Evolutionary conservation across 2,888 invertebrate species (phyloP).

Genomic region (Cheilosia grossa): DNA sequence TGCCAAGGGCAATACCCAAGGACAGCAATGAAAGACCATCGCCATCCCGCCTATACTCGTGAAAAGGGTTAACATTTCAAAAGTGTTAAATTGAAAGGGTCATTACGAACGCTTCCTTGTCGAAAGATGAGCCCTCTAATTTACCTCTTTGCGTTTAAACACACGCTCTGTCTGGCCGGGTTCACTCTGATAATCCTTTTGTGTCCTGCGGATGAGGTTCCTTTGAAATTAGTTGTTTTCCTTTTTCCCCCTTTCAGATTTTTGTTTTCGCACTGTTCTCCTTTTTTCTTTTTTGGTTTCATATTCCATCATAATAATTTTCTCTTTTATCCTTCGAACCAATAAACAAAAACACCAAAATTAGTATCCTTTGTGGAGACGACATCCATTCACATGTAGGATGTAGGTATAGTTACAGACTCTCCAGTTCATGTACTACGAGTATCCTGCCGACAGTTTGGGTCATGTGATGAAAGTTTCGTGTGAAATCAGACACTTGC

Average conservation of each 20-base stretch:
- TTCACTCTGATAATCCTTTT: conserved; percentile 8
- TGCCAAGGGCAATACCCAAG: conserved; percentile 4
- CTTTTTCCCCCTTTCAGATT: conserved; percentile 13
- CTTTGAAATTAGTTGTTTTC: conserved; percentile 23
- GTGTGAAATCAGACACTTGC: conserved; percentile 60
- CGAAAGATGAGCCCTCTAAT: conserved; percentile 53
- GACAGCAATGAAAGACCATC: conserved; percentile 8
- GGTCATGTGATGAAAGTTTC: conserved; percentile 39
- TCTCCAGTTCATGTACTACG: background rate
- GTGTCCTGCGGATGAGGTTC: conserved; percentile 32
- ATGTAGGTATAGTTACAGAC: conserved; percentile 4
- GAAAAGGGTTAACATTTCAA: conserved; percentile 48
- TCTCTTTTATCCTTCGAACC: conserved; percentile 50
- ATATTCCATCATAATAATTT: conserved; percentile 58
- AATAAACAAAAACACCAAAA: conserved; percentile 65
- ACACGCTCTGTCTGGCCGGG: conserved; percentile 18
- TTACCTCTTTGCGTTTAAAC: conserved; percentile 10
- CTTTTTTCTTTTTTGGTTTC: conserved; percentile 13
- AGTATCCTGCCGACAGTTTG: conserved; percentile 24
- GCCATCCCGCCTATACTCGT: background rate
- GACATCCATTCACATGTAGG: background rate
- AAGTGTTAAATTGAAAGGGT: conserved; percentile 59
- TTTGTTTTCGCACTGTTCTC: background rate
- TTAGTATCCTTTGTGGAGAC: conserved; percentile 54
- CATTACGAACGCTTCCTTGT: conserved; percentile 36